These are phyloP conservation scores for Didymodactylos carnosus DNA, from an alignment of 2,888 invertebrate genomes.

Conservation along the genomic window DNA sequence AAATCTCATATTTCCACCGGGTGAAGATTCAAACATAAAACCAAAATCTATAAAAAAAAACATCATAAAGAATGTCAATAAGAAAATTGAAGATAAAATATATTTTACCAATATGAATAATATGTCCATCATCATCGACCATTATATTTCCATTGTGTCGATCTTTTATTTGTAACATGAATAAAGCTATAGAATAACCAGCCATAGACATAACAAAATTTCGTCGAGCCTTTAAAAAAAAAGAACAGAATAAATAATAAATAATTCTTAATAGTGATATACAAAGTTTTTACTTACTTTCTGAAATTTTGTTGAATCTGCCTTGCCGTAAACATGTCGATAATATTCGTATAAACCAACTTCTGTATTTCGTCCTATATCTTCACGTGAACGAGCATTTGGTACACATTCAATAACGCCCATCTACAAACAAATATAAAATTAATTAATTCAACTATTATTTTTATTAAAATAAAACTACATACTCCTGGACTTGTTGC, in stretches of 20 bases:
- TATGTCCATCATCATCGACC: constrained; percentile 85
- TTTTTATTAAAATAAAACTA: neutral
- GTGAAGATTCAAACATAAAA: constrained; percentile 98
- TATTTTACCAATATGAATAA: constrained; percentile 98
- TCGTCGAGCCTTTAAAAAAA: constrained; percentile 51
- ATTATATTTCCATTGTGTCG: constrained; percentile 98
- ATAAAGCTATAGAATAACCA: constrained; percentile 90
- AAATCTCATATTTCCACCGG: constrained; percentile 93
- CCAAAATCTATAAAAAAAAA: constrained; percentile 68
- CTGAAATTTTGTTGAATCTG: constrained; percentile 70
- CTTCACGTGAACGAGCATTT: constrained; percentile 90
- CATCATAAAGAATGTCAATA: neutral
- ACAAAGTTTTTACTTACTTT: too few relatives aligned
- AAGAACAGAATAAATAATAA: too few relatives aligned
- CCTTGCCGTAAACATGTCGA: constrained; percentile 59
- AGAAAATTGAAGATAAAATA: constrained; percentile 19
- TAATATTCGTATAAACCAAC: constrained; percentile 78
- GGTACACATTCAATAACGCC: constrained; percentile 99
- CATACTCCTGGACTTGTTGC: constrained; percentile 32
- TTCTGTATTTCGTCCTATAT: constrained; percentile 86
- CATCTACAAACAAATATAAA: constrained; percentile 48
- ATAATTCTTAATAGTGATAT: neutral
- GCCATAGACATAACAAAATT: constrained; percentile 98
- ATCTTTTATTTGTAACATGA: constrained; percentile 91
- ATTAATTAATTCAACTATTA: neutral